phyloP scores from a whole-genome alignment of 2,797 vertebrate species.

The Psittacula echo region DNA sequence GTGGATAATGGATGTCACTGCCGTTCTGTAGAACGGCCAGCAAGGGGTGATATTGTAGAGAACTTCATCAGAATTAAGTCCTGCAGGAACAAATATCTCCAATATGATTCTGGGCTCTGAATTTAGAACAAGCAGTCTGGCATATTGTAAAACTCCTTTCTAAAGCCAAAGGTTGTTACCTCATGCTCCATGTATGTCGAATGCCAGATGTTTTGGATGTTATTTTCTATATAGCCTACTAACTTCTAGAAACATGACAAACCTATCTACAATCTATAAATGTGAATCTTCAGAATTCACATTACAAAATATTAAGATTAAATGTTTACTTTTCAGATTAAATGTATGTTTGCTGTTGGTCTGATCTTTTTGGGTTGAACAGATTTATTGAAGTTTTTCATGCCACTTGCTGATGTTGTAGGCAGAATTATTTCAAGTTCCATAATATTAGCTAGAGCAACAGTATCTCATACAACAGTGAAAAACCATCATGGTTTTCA shows the following conservation, averaged over 20 bases:
- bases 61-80: slow-evolving; percentile 23
- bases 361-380: background rate
- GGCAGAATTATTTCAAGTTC: slow-evolving; percentile 3
- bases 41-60: slow-evolving; percentile 73
- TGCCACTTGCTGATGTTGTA: background rate
- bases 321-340: slow-evolving; percentile 60
- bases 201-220: background rate
- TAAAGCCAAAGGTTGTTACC: background rate
- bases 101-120: background rate
- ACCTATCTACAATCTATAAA: background rate
- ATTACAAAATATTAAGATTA: slow-evolving; percentile 27
- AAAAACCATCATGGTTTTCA: background rate
- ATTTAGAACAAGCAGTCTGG: slow-evolving; percentile 5
- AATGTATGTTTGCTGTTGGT: slow-evolving; percentile 17
- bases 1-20: background rate
- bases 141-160: background rate
- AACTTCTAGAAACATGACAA: background rate
- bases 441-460: background rate
- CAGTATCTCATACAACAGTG: background rate
- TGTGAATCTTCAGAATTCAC: slow-evolving; percentile 21
- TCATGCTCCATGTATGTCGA: background rate
- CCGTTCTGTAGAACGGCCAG: slow-evolving; percentile 62
- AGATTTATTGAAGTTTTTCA: background rate
- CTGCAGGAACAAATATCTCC: slow-evolving; percentile 4
- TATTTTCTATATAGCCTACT: background rate